A percentile compares a stretch with the other conserved stretches of the same genome.
phyloP scores from a whole-genome alignment of 2,113 vertebrate species.

The Oreochromis spilurus region DNA sequence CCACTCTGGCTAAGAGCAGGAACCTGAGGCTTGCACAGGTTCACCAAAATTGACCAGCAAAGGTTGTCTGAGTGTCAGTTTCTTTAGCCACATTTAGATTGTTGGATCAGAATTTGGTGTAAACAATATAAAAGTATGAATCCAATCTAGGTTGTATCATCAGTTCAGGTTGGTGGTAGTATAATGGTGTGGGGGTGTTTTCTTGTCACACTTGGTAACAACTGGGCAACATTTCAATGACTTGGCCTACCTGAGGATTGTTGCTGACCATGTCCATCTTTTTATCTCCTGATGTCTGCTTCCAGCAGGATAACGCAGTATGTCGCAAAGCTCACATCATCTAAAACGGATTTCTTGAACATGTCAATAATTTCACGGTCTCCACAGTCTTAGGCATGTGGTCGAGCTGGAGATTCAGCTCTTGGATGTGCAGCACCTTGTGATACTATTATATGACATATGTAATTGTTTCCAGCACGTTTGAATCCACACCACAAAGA shows the following conservation, averaged over 20 bases:
- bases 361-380: neutral
- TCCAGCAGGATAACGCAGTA: neutral
- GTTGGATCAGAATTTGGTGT: neutral
- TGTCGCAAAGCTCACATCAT: neutral
- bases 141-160: neutral
- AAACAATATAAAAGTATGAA: neutral
- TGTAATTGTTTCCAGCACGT: neutral
- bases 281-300: neutral
- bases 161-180: neutral
- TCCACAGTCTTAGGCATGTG: neutral
- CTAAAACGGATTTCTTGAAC: neutral
- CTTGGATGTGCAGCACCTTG: fast-evolving
- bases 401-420: neutral
- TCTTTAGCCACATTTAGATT: neutral
- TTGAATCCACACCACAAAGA: neutral
- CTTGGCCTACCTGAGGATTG: neutral
- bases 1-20: neutral
- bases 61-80: neutral
- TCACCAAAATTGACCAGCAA: neutral
- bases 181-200: neutral
- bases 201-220: neutral
- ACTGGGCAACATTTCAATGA: neutral
- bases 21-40: neutral
- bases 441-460: neutral
- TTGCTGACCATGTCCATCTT: neutral